Base-by-base conservation (phyloP, 2,113 vertebrate genomes). In the Steatornis caripensis region DNA sequence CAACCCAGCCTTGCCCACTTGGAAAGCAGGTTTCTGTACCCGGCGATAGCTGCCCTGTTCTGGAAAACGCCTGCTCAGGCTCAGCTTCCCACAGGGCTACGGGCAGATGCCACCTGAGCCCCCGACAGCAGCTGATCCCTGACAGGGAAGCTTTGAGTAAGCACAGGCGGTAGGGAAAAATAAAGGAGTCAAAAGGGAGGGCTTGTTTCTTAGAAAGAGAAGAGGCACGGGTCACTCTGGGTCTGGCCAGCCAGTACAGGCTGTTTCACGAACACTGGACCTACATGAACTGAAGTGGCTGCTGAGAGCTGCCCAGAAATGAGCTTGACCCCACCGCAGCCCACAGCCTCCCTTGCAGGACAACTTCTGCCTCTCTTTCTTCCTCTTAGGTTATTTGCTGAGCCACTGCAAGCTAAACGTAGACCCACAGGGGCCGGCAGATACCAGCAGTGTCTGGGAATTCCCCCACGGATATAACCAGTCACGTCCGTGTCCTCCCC, bases 1-100 rank as follows among this genome's bases (percentile, higher is more conserved):
- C 91, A 57, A 11, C 62, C 77, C 89, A 85, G 86, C 80, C 89
- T 89, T 86, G n/a, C 89, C 89, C 85, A 92, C 94, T 93, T 92
- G 91, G 95, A 95, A 92, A 76, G 57, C 1, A 7, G 32, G 30
- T 34, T 36, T 91, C 48, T 72, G 65, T 51, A 27, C 48, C 68
- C 53, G 0, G 30, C 17, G 5, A 36, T 54, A 62, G 22, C 29
- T 60, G 87, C 32, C 15, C 61, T 80, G 30, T 30, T 95, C 87
- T 83, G 70, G 87, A 89, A 95, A 87, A 85, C 1, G 29, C 64
- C 90, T 80, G 69, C 66, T 46, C 75, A 43, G 75, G 69, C 86
- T 87, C 78, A 69, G 64, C 58, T 87, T 70, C 66, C 41, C 2
- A 0, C 64, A 13, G 16, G 24, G 46, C 45, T 60, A 45, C 1